Evolutionary conservation across 2,113 vertebrate genomes (phyloP), one percentile per base, ranked within the genome.

Genomic region (Lamprologus ornatipinnis): DNA sequence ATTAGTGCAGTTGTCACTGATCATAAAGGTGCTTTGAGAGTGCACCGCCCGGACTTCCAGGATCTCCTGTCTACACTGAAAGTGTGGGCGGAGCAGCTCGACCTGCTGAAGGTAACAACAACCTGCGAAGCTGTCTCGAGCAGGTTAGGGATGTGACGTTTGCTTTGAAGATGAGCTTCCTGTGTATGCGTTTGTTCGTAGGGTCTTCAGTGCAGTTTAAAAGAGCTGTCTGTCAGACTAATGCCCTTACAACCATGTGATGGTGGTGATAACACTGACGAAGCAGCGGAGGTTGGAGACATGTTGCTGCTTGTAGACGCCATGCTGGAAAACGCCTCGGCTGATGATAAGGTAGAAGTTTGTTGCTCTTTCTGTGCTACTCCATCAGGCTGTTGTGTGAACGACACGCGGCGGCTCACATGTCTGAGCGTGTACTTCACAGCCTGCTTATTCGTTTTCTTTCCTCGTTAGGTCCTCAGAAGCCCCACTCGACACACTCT

Each of bases 21-120:
- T 78, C 96, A 96, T 82, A 94, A 93, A 86, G 96, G 96, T 91
- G 94, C 97, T 8, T 81, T 95, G 0, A 89, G 90, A 55, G 95
- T 96, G 81, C 96, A 91, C 89, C 0, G 31, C 0, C 58, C 9
- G 9, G 92, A 95, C 60, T 97, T 96, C 94, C 96, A 97, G 80
- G 93, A 96, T 81, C 95, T 99, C 37, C 89, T 97, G 5, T 96
- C 96, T 1, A 95, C 96, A 2, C 81, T 99, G 93, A 96, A 97
- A 85, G 91, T 96, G 91, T 98, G 98, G 98, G 96, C 97, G 57
- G 96, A 96, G 58, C 97, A 98, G 82, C 96, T 98, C 5, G 63
- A 86, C 65, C 96, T 97, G 4, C 86, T 99, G 9, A 96, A 97
- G 97, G 97, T 98, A 95, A 87, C 45, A 33, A 8, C 40, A 11